Evolutionary conservation across 92 coral and sea anemone genomes (phyloP).

Genomic region (Actinostola sp.): DNA sequence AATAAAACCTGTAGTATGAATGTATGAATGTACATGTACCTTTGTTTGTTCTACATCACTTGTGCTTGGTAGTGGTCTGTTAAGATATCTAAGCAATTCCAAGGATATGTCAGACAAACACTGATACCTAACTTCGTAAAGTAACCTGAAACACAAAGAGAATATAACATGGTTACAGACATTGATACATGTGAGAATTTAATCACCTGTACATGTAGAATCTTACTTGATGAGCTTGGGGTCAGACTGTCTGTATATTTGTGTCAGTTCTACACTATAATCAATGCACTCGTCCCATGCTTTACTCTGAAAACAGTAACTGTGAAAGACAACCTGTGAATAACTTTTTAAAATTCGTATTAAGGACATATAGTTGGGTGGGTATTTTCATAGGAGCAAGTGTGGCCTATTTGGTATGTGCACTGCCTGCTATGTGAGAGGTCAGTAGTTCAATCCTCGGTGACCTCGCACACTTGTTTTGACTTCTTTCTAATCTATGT

Average conservation of each 20-base stretch:
- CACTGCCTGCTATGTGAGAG: too few species aligned
- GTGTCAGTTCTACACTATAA: slow-evolving; percentile 50
- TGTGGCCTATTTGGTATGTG: too few species aligned
- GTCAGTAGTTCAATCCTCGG: too few species aligned
- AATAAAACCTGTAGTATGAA: background rate
- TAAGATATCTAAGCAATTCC: slow-evolving; percentile 37
- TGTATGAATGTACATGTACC: slow-evolving; percentile 19
- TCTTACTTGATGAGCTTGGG: slow-evolving; percentile 60
- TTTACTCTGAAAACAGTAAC: slow-evolving; percentile 63
- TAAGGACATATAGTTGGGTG: too few species aligned
- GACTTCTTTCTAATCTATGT: too few species aligned
- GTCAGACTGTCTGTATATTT: slow-evolving; percentile 69
- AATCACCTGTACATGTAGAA: background rate
- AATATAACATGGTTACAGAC: too few species aligned
- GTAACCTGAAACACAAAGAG: slow-evolving; percentile 29
- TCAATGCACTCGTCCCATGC: slow-evolving; percentile 49
- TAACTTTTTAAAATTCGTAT: background rate
- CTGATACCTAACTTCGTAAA: slow-evolving; percentile 57
- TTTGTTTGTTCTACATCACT: slow-evolving; percentile 61
- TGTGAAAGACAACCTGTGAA: background rate
- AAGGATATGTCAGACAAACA: slow-evolving; percentile 35
- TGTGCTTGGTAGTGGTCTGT: slow-evolving; percentile 28
- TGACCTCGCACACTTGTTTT: too few species aligned
- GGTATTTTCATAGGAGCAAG: too few species aligned
- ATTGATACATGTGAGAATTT: too few species aligned